A percentile compares a stretch with the other conserved stretches of the same genome.
These are phyloP conservation scores for Philereme vetulata DNA, from an alignment of 2,888 invertebrate species.

Conservation along the genomic window DNA sequence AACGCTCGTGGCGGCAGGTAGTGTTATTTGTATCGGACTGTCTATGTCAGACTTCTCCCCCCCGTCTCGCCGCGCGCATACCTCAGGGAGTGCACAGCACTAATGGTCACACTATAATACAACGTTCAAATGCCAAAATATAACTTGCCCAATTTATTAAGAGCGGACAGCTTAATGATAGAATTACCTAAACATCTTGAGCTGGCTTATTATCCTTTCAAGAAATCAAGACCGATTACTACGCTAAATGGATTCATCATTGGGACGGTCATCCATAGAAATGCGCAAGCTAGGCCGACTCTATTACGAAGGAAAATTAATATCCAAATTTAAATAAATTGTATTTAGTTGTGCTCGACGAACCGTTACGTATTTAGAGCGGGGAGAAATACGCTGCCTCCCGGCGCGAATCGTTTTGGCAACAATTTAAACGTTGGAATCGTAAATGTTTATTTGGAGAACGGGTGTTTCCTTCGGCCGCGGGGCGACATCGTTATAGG, in stretches of 20 bases:
- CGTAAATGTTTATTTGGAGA: slow-evolving; percentile 80
- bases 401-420: slow-evolving; percentile 74
- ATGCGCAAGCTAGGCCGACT: slow-evolving; percentile 60
- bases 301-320: slow-evolving; percentile 72
- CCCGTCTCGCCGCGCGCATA: too few species aligned
- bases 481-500: slow-evolving; percentile 74
- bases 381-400: slow-evolving; percentile 61
- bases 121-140: slow-evolving; percentile 48
- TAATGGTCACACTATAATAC: too few species aligned
- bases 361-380: slow-evolving; percentile 73
- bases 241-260: slow-evolving; percentile 42
- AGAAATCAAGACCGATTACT: slow-evolving; percentile 18
- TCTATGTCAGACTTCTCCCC: too few species aligned
- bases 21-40: too few species aligned
- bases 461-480: slow-evolving; percentile 63
- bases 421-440: slow-evolving; percentile 76
- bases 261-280: slow-evolving; percentile 55
- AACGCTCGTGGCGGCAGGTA: too few species aligned
- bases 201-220: slow-evolving; percentile 13
- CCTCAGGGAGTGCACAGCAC: too few species aligned
- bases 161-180: slow-evolving; percentile 12
- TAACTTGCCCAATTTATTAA: slow-evolving; percentile 35
- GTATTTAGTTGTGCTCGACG: slow-evolving; percentile 75
- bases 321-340: slow-evolving; percentile 80
- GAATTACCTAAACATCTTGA: slow-evolving; percentile 6